phyloP scores from a whole-genome alignment of 2,797 vertebrate species.

The Enteromius paludinosus region DNA sequence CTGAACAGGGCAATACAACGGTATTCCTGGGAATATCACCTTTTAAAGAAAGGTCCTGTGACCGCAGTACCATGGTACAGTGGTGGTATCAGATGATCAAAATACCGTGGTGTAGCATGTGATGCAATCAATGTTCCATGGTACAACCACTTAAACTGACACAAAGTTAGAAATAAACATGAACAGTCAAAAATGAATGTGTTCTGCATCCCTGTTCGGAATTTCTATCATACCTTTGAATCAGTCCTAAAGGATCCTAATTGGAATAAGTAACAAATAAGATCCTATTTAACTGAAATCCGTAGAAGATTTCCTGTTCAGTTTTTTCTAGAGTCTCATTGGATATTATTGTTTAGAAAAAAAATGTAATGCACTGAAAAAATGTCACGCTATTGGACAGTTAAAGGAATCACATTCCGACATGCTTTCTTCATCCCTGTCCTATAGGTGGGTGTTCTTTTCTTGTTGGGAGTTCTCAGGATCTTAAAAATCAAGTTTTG shows the following conservation, averaged over 20 bases:
- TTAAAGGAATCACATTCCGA: conserved; percentile 15
- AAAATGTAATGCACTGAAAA: neutral
- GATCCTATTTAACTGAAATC: neutral
- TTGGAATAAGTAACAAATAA: neutral
- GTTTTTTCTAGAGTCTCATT: neutral
- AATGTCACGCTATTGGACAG: neutral
- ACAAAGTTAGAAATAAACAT: neutral
- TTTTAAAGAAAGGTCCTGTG: conserved; percentile 1
- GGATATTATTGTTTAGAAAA: neutral
- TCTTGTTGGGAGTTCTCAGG: neutral
- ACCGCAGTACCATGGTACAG: neutral
- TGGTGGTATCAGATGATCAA: neutral
- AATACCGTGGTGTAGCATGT: neutral
- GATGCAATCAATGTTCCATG: neutral
- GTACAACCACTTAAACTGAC: neutral
- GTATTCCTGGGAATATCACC: neutral
- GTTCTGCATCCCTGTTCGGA: neutral
- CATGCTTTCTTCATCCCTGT: conserved; percentile 1
- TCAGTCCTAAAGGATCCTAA: neutral
- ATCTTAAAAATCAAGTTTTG: neutral
- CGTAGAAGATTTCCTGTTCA: neutral
- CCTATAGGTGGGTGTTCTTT: neutral
- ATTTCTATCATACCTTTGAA: neutral
- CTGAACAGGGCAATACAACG: neutral
- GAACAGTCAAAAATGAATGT: neutral